phyloP scores from a whole-genome alignment of 2,113 vertebrate genomes.

The Alligator sinensis region DNA sequence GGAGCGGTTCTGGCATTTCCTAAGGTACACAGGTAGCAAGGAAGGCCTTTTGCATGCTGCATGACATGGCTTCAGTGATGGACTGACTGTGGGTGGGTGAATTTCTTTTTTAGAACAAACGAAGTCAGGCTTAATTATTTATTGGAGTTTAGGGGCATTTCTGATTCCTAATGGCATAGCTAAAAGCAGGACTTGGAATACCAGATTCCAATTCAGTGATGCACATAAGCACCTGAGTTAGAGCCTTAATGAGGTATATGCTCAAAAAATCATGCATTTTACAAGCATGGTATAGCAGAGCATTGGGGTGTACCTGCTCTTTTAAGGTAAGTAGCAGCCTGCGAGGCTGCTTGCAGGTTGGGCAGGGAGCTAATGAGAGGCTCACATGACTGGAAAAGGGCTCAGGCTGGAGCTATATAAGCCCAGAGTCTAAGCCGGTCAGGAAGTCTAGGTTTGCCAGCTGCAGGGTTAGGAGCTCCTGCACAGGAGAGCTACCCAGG shows the following conservation, averaged over 20 bases:
- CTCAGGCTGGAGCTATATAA: too few relatives aligned
- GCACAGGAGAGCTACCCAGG: too few relatives aligned
- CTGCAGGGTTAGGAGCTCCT: too few relatives aligned
- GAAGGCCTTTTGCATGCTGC: fast-evolving
- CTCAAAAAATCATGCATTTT: background rate
- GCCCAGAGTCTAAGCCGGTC: too few relatives aligned
- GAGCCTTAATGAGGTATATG: background rate
- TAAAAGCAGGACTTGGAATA: background rate
- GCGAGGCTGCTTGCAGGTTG: too few relatives aligned
- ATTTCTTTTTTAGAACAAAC: background rate
- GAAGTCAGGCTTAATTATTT: background rate
- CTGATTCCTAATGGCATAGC: background rate
- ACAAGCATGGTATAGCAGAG: too few relatives aligned
- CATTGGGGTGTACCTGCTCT: too few relatives aligned
- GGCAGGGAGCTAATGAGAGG: too few relatives aligned
- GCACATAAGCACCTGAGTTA: background rate
- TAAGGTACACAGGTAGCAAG: background rate
- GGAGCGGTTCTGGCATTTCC: background rate
- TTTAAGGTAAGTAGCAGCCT: too few relatives aligned
- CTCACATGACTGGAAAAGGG: too few relatives aligned
- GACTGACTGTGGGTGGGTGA: background rate
- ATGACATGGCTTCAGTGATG: background rate
- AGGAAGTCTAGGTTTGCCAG: too few relatives aligned
- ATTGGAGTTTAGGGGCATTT: background rate
- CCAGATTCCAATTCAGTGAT: background rate